Conservation (phyloP, 2,113 vertebrate genomes). For the Anhinga anhinga region DNA sequence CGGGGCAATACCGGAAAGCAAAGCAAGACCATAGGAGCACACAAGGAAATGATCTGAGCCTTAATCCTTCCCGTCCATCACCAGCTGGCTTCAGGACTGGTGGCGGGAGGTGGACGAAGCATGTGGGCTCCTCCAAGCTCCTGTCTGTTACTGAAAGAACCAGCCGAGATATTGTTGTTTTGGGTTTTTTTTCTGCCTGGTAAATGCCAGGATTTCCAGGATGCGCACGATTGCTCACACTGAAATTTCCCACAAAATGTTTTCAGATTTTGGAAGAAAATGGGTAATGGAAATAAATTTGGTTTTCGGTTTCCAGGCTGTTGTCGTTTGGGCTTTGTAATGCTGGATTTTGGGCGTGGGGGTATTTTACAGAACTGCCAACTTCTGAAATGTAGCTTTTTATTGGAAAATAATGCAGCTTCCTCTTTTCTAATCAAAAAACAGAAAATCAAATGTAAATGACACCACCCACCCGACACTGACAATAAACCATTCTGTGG, state of each 20-base stretch:
- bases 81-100: neutral
- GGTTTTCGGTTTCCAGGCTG: neutral
- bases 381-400: constrained; percentile 9
- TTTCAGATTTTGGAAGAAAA: constrained; percentile 11
- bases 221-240: neutral
- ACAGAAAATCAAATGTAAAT: constrained; percentile 26
- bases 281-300: neutral
- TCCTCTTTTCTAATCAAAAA: constrained; percentile 52
- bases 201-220: neutral
- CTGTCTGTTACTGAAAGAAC: neutral
- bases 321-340: neutral
- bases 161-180: neutral
- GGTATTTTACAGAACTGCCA: neutral
- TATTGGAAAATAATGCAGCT: neutral
- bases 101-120: neutral
- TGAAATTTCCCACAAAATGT: neutral
- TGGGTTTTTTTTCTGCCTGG: neutral
- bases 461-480: neutral
- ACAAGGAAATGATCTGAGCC: constrained; percentile 1
- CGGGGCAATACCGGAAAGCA: neutral
- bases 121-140: neutral
- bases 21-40: neutral
- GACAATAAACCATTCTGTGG: neutral
- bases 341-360: neutral
- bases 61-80: neutral